Percentiles rank a stretch among this genome's conserved stretches.
These are phyloP conservation scores for Coelogynopora nodosa DNA, from an alignment of 2,888 invertebrate genomes.

Conservation along the genomic window DNA sequence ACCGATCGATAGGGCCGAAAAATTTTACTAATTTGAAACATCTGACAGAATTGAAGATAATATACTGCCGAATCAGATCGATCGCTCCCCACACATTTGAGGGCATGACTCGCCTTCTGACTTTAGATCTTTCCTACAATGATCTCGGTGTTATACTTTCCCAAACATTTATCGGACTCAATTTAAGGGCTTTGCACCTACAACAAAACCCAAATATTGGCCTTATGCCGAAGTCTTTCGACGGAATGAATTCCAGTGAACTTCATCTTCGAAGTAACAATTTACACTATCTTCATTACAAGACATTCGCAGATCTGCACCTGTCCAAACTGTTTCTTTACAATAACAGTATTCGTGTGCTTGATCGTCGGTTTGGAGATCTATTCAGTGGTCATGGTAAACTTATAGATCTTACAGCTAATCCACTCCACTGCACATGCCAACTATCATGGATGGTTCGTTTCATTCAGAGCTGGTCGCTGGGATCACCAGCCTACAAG, in stretches of 20 bases:
- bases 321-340: constrained; percentile 35
- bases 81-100: constrained; percentile 22
- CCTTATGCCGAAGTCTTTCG: not conserved
- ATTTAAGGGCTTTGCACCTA: constrained; percentile 15
- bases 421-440: constrained; percentile 35
- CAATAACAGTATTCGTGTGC: constrained; percentile 23
- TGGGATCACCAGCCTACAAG: not conserved
- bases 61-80: constrained; percentile 9
- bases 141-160: constrained; percentile 19
- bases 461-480: constrained; percentile 11
- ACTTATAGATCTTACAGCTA: constrained; percentile 33
- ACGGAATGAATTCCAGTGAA: not conserved
- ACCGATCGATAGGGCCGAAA: not conserved
- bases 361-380: constrained; percentile 19
- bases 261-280: constrained; percentile 32
- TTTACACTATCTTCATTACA: not conserved
- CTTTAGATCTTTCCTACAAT: constrained; percentile 35
- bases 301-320: not conserved
- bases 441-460: constrained; percentile 29
- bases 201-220: constrained; percentile 34
- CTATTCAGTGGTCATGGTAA: not conserved
- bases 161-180: constrained; percentile 12
- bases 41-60: constrained; percentile 32
- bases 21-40: constrained; percentile 33
- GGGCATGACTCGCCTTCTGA: not conserved